Evolutionary conservation across 1,140 invertebrate genomes (phyloP), one percentile per base, ranked within the genome.

Genomic region (Drosophila parvula): DNA sequence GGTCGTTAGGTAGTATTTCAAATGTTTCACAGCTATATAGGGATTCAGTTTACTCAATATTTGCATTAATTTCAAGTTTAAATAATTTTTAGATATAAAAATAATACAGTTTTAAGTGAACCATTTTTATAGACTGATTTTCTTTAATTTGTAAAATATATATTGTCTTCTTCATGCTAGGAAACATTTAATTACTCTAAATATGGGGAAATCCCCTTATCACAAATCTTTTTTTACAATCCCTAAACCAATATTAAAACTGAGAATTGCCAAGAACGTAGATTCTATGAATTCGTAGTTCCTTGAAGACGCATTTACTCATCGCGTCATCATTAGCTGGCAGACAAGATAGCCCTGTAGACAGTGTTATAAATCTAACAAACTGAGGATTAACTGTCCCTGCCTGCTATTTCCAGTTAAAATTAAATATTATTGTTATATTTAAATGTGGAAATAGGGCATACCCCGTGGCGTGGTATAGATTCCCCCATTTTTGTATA

Each of bases 381-480:
- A 30, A 30, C 30, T 30, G 16, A 55, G 30, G 51, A 36, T 55
- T 56, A 27, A 7, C 14, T 53, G 0, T 14, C 22, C 32, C 3
- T 53, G 18, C 16, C 16, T 9, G 14, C 18, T 22, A 36, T 36
- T 53, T 36, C 50, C 50, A 36, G 22, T 53, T 53, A 43, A 57
- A 18, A 12, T 57, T 2, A 43, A 43, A 38, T 38, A 53, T 36
- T n/a, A 36, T 56, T 27, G 1, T 14, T n/a, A n/a, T 40, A 41
- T 16, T 38, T 11, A 9, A 22, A 18, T 40, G 6, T n/a, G 10
- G 4, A 22, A 14, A 41, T 58, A 40, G 14, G 43, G 50, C 22
- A 71, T 71, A 58, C 68, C 67, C 67, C 32, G 50, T 8, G 9
- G 50, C 32, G 5, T 14, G 7, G 14, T 10, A 32, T 41, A 34